These are phyloP conservation scores for Narcine bancroftii DNA, from an alignment of 2,113 vertebrate genomes.

Conservation along the genomic window DNA sequence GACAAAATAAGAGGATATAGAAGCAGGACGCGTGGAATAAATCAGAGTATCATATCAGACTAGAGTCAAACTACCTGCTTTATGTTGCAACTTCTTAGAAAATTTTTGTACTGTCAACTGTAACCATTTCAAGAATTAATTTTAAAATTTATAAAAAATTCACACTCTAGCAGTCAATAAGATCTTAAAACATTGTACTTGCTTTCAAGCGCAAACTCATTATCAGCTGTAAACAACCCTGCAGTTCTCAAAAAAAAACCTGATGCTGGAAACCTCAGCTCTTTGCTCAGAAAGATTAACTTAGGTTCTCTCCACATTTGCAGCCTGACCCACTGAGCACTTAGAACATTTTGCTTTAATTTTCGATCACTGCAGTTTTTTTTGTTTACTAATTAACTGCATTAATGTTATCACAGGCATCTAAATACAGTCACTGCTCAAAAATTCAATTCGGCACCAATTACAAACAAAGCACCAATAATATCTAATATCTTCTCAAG, in stretches of 20 bases:
- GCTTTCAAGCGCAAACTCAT: not conserved
- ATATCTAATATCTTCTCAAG: not conserved
- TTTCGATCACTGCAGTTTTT: too few relatives aligned
- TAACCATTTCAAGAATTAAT: not conserved
- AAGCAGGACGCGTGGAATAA: not conserved
- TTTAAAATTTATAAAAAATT: not conserved
- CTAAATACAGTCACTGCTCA: not conserved
- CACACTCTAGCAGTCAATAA: not conserved
- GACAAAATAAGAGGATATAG: not conserved
- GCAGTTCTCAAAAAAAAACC: not conserved
- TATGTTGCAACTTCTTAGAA: not conserved
- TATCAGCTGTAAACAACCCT: not conserved
- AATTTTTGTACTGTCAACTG: not conserved
- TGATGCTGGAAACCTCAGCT: too few relatives aligned
- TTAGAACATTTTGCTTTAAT: too few relatives aligned
- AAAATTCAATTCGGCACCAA: not conserved
- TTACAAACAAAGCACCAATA: not conserved
- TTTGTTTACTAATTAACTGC: not conserved
- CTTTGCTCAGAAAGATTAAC: too few relatives aligned
- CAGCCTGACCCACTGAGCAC: too few relatives aligned
- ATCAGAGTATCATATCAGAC: not conserved
- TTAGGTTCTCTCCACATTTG: too few relatives aligned
- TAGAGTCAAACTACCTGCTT: not conserved
- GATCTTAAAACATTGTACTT: not conserved
- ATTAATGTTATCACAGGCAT: too few relatives aligned